phyloP scores from a whole-genome alignment of 1,140 invertebrate species.

The Rhopalosiphum maidis region DNA sequence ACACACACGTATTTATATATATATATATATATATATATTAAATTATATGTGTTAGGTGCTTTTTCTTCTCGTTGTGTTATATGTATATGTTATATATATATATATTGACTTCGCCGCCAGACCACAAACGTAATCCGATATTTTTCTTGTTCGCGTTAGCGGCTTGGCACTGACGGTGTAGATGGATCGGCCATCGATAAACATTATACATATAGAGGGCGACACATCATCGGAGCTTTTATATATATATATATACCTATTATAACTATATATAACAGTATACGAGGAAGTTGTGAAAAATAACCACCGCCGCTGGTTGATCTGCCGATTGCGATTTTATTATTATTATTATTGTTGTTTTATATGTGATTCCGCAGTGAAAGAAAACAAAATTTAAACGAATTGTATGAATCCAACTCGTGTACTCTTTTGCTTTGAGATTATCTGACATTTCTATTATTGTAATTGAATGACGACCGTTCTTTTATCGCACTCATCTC shows the following conservation, averaged over 20 bases:
- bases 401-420: not conserved
- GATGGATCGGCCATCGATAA: constrained; percentile 9
- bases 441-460: not conserved
- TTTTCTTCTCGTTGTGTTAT: not conserved
- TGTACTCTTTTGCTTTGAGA: not conserved
- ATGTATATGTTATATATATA: not conserved
- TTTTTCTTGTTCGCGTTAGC: not conserved
- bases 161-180: not conserved
- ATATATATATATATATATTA: not conserved
- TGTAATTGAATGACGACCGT: constrained; percentile 4
- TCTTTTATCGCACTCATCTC: not conserved
- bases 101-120: not conserved
- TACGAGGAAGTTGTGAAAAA: not conserved
- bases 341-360: not conserved
- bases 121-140: not conserved
- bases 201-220: not conserved
- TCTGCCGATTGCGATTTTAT: not conserved
- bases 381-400: not conserved
- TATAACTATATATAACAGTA: not conserved
- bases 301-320: not conserved
- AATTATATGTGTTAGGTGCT: not conserved
- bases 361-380: not conserved
- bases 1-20: not conserved
- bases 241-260: not conserved
- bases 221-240: not conserved